Base-by-base conservation (phyloP, 1,140 invertebrate genomes). In the Aleiodes sp. region DNA sequence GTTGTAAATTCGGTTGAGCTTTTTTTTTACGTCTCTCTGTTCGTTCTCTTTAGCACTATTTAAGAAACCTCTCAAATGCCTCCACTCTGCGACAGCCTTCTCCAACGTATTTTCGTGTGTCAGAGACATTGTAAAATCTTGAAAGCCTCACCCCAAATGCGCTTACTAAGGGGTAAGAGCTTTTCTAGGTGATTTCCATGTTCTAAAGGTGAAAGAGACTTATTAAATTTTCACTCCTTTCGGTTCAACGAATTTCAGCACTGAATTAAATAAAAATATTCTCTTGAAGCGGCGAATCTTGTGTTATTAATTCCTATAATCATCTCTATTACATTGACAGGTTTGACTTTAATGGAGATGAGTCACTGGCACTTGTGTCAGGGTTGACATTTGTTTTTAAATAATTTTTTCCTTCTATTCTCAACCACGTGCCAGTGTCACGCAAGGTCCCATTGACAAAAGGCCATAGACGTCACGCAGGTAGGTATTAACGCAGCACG, bases 401-500 rank as follows among this genome's bases (percentile, higher is more conserved):
- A n/a, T n/a, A n/a, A n/a, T 52, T 52, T 52, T 9, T 52, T 6
- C 4, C 12, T 52, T 21, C 31, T 6, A 24, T 24, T 52, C 16
- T 9, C 16, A 26, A 4, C 16, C 46, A 52, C 46, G 46, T 52
- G 46, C 46, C 24, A 29, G 56, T 59, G 28, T 29, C 56, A 59
- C 28, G 56, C 56, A 59, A 59, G 10, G 26, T 59, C 29, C 56
- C 56, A 59, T 59, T 59, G 56, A 59, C 56, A 59, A 59, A 59
- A 59, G 28, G 4, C 56, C n/a, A n/a, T 26, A 31, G 12, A 16
- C 26, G 56, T 59, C 56, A 59, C 56, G 56, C 56, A 59, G 56
- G 26, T 29, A 12, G 12, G 8, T n/a, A 59, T 29, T n/a, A 29
- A 29, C 26, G 28, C 56, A 16, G 7, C 26, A 24, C 12, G 9